A percentile compares a stretch with the other conserved stretches of the same genome.
These are phyloP conservation scores for Oryctes rhinoceros DNA, from an alignment of 1,140 invertebrate genomes.

Conservation along the genomic window DNA sequence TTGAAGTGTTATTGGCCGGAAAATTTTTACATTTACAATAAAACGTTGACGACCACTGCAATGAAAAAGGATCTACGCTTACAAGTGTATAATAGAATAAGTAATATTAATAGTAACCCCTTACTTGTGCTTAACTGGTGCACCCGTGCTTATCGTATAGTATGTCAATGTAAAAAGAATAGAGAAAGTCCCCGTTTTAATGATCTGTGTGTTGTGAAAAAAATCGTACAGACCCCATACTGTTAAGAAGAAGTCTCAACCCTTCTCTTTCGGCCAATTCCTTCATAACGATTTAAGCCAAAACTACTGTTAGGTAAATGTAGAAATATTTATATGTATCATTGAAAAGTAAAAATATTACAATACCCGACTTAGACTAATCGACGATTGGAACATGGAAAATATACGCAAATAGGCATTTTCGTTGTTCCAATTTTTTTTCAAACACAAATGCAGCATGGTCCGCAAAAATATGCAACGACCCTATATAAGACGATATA, in stretches of 20 bases:
- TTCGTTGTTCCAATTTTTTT: neutral
- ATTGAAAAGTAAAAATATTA: constrained; percentile 11
- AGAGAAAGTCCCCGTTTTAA: neutral
- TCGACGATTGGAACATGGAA: neutral
- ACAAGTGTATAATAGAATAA: constrained; percentile 1
- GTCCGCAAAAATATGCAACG: neutral
- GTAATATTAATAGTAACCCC: constrained; percentile 29
- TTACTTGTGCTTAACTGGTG: constrained; percentile 38
- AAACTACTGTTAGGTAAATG: neutral
- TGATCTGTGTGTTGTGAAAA: constrained; percentile 17
- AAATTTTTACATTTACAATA: neutral
- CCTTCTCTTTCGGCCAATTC: neutral
- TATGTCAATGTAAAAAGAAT: neutral
- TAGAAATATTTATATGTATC: constrained; percentile 6
- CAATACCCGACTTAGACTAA: neutral
- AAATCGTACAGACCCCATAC: constrained; percentile 37
- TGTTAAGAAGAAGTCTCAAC: constrained; percentile 37
- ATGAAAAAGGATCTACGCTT: constrained; percentile 15
- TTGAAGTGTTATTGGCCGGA: neutral
- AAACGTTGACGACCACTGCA: constrained; percentile 17
- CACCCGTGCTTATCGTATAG: constrained; percentile 22
- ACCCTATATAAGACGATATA: neutral
- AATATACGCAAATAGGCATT: neutral
- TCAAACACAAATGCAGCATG: neutral
- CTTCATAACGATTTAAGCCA: neutral